Evolutionary conservation across 2,113 vertebrate genomes (phyloP), one percentile per base, ranked within the genome.

Genomic region (Scatophagus argus): DNA sequence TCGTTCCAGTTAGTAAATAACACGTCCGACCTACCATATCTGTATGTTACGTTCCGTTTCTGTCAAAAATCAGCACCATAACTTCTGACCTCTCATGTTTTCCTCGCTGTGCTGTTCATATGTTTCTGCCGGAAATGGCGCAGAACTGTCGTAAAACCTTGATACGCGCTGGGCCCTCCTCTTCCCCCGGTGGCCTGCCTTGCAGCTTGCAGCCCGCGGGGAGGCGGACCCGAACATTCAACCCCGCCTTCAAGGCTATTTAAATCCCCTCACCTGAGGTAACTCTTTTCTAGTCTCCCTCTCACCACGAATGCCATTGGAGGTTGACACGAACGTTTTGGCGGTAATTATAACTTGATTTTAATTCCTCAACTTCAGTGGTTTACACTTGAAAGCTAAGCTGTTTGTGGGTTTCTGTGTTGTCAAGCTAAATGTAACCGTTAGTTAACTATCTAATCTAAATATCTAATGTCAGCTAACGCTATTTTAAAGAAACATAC

Each of bases 41-140:
- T 77, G 4, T 8, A 32, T 67, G 75, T 83, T 85, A 81, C 43
- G 79, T 71, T 55, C 61, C 41, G 74, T 68, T 47, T 60, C 16
- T 54, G 51, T 4, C 49, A 13, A 14, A 84, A 27, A 32, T 41
- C 13, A 67, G 9, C 49, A 81, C n/a, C 86, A 83, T 81, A 87
- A 88, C 87, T 91, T 88, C 79, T 91, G 89, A 91, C 89, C 87
- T 90, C 91, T 84, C 79, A 81, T 90, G 87, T 87, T 90, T 66
- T 73, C 59, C 2, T 76, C 29, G 54, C 55, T 76, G 32, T 13
- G 21, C 9, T 34, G 51, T 63, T 43, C 41, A 29, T 70, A 12
- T 79, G 81, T 79, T 74, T 83, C 63, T 88, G 74, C 77, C 93
- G 88, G 64, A 94, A 94, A 91, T 23, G 8, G 63, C 2, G 4